These are phyloP conservation scores for Hypomecis punctinalis DNA, from an alignment of 2,888 invertebrate species.

Conservation along the genomic window DNA sequence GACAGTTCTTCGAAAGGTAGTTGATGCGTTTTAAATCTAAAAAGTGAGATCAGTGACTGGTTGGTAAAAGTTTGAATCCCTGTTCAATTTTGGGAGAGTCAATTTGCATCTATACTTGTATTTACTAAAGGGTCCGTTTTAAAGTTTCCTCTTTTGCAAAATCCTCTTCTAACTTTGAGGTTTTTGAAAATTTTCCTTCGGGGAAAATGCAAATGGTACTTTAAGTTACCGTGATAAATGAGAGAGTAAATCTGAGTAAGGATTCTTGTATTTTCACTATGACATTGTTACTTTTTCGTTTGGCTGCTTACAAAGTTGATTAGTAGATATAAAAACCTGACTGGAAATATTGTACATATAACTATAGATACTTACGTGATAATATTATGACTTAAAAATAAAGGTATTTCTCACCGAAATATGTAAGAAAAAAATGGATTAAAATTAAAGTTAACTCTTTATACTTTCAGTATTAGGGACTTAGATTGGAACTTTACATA, in stretches of 20 bases:
- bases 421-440: no score
- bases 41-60: conserved; percentile 55
- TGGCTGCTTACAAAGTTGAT: no score
- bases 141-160: conserved; percentile 51
- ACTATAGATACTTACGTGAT: no score
- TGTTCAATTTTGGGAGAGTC: conserved; percentile 69
- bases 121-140: conserved; percentile 43
- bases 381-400: no score
- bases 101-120: conserved; percentile 71
- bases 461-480: no score
- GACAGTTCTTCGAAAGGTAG: not conserved
- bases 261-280: conserved; percentile 22
- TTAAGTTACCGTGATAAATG: conserved; percentile 21
- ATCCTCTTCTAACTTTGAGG: conserved; percentile 48
- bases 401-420: no score
- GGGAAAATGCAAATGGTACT: conserved; percentile 33
- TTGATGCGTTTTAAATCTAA: conserved; percentile 38
- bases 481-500: no score
- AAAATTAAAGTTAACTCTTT: no score
- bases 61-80: conserved; percentile 72
- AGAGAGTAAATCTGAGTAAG: conserved; percentile 11
- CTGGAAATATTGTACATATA: no score
- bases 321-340: no score
- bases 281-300: conserved; percentile 1
- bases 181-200: conserved; percentile 31